Base-by-base conservation (phyloP, 2,797 vertebrate genomes). In the Varecia variegata region DNA sequence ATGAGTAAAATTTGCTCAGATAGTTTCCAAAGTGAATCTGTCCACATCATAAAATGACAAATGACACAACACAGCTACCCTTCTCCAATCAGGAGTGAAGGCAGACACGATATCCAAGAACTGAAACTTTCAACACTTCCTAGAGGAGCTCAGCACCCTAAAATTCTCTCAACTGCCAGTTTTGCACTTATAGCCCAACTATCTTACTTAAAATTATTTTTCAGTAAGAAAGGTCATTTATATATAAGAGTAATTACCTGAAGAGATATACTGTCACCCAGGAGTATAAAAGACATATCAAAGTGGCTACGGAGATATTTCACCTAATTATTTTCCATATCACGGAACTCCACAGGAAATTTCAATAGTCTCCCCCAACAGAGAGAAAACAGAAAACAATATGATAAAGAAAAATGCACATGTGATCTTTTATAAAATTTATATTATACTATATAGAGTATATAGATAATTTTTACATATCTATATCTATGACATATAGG, bases 141-240 rank as follows among this genome's bases (percentile, higher is more conserved):
- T 45, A 60, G 21, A 76, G 14, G 52, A 5, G 18, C 23, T 62
- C 9, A 4, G 4, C 32, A n/a, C 12, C 45, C 81, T n/a, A 58
- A 52, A 62, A 40, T 20, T 50, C 89, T 73, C 54, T 45, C 38
- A 4, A 30, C 14, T 3, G 30, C 58, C 43, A 21, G 11, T 30
- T 23, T 79, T 67, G 17, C 4, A 45, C 20, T 38, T 10, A 11
- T 0, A 7, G 40, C 54, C 73, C 50, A 30, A 76, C 13, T 32
- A 35, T 15, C 60, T 96, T 54, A 32, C n/a, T 52, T 38, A 84
- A 92, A 84, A 81, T 65, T 68, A 65, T 43, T 73, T 81, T 96
- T 93, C n/a, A 17, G 71, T 54, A 97, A 84, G 23, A 68, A 94
- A 73, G 23, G 38, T 77, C 70, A 67, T n/a, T 52, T 13, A 50